Evolutionary conservation across 2,888 invertebrate species (phyloP).

Genomic region (Leptopilina myrica): DNA sequence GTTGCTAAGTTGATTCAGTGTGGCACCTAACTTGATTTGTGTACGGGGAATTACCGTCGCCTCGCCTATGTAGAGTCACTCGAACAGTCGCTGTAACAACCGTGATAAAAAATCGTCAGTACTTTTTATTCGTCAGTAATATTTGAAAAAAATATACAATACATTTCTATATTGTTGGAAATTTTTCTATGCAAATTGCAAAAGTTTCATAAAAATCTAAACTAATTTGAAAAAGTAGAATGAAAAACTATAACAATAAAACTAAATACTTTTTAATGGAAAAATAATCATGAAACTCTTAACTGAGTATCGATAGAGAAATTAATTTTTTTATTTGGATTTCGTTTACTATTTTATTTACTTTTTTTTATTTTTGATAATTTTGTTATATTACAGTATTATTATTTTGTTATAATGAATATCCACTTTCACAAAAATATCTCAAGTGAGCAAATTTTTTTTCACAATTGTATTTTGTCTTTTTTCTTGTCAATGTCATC

Average conservation of each 20-base stretch:
- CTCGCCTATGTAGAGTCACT: constrained; percentile 93
- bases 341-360: too few relatives aligned
- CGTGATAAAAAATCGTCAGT: constrained; percentile 75
- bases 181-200: too few relatives aligned
- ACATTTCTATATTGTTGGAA: constrained; percentile 34
- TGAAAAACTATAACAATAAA: too few relatives aligned
- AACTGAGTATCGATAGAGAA: too few relatives aligned
- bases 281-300: too few relatives aligned
- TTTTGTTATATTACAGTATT: neutral
- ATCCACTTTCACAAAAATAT: neutral
- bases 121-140: constrained; percentile 14
- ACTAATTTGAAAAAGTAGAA: too few relatives aligned
- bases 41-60: constrained; percentile 75
- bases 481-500: neutral
- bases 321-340: too few relatives aligned
- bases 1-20: constrained; percentile 63
- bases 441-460: neutral
- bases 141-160: constrained; percentile 52
- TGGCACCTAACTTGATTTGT: constrained; percentile 75
- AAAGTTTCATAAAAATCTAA: neutral
- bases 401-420: neutral
- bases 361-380: too few relatives aligned
- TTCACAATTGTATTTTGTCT: neutral
- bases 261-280: too few relatives aligned
- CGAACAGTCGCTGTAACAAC: constrained; percentile 94